Conservation (phyloP, 1,140 invertebrate genomes). For the Agrilus planipennis region DNA sequence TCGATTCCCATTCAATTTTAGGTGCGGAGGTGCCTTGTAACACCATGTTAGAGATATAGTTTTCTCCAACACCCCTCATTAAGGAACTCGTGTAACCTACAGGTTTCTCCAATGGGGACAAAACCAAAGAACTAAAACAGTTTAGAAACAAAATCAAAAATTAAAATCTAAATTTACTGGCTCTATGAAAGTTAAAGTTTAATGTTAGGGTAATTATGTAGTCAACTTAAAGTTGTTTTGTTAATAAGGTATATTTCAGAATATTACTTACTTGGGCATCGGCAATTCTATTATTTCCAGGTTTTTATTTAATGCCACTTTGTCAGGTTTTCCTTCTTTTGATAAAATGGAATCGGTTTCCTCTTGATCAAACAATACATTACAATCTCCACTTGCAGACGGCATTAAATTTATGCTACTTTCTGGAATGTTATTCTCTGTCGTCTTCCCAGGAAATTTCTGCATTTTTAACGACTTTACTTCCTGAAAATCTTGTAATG, state of each 20-base stretch:
- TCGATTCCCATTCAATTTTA: conserved; percentile 39
- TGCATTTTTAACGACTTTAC: too few relatives aligned
- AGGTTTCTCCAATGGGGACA: conserved; percentile 5
- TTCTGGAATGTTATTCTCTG: conserved; percentile 3
- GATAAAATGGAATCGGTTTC: background rate
- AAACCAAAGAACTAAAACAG: background rate
- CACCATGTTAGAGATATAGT: conserved; percentile 65
- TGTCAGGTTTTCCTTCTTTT: conserved; percentile 16
- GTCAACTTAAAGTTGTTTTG: too few relatives aligned
- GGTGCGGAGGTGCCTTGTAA: conserved; percentile 46
- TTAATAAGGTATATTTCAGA: too few relatives aligned
- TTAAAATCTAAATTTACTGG: background rate
- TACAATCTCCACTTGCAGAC: too few relatives aligned
- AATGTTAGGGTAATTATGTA: too few relatives aligned
- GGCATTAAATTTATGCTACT: too few relatives aligned
- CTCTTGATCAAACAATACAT: conserved; percentile 8
- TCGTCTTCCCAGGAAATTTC: too few relatives aligned
- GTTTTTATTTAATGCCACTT: conserved; percentile 25
- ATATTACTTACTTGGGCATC: conserved; percentile 40
- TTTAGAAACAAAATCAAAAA: background rate
- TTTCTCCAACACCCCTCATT: conserved; percentile 45
- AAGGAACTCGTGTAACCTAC: conserved; percentile 41
- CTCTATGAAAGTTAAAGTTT: background rate
- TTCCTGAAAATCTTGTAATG: too few relatives aligned
- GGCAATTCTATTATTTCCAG: conserved; percentile 48